These are phyloP conservation scores for Patiria miniata DNA, from an alignment of 35 echinoderm and acorn worm species.

Conservation along the genomic window DNA sequence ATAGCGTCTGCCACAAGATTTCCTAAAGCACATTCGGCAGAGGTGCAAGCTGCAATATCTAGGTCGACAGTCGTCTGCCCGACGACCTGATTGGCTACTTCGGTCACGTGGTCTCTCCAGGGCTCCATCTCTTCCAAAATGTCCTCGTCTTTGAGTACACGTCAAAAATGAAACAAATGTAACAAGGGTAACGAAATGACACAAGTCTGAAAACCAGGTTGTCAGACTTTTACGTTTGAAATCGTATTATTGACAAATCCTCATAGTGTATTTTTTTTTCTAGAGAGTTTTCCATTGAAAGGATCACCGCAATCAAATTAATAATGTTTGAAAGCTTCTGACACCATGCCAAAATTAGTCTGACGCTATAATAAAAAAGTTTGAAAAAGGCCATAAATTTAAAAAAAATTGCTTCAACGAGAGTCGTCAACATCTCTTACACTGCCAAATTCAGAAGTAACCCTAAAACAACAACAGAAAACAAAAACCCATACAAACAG, in stretches of 20 bases:
- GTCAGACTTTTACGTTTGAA: not conserved
- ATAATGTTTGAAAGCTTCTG: too few species aligned
- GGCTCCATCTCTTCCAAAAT: slow-evolving; percentile 44
- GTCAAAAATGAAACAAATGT: not conserved
- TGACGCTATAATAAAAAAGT: too few species aligned
- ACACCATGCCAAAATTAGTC: too few species aligned
- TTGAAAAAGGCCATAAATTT: too few species aligned
- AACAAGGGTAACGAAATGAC: not conserved
- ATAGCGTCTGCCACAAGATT: slow-evolving; percentile 63
- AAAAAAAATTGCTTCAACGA: too few species aligned
- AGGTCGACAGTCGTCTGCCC: slow-evolving; percentile 50
- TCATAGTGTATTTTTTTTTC: too few species aligned
- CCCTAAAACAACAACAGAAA: too few species aligned
- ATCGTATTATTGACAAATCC: not conserved
- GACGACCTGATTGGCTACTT: slow-evolving; percentile 37
- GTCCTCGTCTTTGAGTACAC: slow-evolving; percentile 51
- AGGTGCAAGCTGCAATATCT: slow-evolving; percentile 27
- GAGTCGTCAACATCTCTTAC: too few species aligned
- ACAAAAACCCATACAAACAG: too few species aligned
- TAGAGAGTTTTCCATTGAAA: too few species aligned
- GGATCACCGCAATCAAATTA: too few species aligned
- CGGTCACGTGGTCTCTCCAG: slow-evolving; percentile 42
- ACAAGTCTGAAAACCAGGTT: not conserved
- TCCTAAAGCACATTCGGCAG: slow-evolving; percentile 64
- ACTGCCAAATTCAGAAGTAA: too few species aligned